These are phyloP conservation scores for Idaea biselata DNA, from an alignment of 2,888 invertebrate species.

Conservation along the genomic window DNA sequence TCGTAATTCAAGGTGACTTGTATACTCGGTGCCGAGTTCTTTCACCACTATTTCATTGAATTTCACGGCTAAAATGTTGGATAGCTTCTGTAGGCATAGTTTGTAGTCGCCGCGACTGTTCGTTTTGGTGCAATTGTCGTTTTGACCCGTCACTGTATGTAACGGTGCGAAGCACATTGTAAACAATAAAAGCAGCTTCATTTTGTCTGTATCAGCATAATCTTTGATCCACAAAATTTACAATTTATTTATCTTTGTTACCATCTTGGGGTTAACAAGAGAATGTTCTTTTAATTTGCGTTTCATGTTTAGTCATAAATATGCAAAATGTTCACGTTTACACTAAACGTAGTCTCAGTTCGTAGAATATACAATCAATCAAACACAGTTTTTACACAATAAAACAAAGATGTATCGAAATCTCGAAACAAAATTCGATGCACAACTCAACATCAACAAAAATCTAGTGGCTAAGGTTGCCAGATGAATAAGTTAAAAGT, in stretches of 20 bases:
- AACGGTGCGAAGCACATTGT: constrained; percentile 31
- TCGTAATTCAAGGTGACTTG: constrained; percentile 63
- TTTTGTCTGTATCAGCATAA: constrained; percentile 62
- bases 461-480: not conserved
- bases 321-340: not conserved
- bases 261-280: not conserved
- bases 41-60: constrained; percentile 66
- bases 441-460: not conserved
- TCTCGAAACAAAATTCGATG: not conserved
- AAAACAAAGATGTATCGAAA: not conserved
- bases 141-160: constrained; percentile 45
- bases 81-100: constrained; percentile 56
- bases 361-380: not conserved
- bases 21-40: constrained; percentile 68
- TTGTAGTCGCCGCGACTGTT: constrained; percentile 65
- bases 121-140: constrained; percentile 62
- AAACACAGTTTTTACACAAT: not conserved
- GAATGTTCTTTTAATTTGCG: not conserved
- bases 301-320: not conserved
- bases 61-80: constrained; percentile 57
- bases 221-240: constrained; percentile 43
- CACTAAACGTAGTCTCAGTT: not conserved
- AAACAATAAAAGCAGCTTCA: constrained; percentile 65
- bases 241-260: constrained; percentile 12
- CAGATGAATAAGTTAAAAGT: not conserved